These are phyloP conservation scores for Triplophysa tibetana DNA, from an alignment of 2,113 vertebrate genomes.

Conservation along the genomic window DNA sequence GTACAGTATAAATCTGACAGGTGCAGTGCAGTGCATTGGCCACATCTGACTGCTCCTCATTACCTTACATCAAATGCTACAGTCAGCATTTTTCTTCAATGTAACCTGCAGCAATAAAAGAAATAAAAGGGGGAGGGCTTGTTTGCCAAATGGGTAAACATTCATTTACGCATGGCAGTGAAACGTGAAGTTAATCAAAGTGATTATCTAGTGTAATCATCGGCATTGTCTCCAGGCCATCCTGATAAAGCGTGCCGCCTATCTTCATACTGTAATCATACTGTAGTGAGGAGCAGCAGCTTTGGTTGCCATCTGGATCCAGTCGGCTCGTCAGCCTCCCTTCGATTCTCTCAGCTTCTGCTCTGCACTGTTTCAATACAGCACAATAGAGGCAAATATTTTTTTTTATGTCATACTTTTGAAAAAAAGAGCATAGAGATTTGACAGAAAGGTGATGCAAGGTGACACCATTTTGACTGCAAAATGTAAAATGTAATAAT, in stretches of 20 bases:
- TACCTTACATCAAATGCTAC: constrained; percentile 45
- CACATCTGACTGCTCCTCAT: constrained; percentile 49
- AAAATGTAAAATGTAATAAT: not conserved
- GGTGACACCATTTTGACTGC: no score
- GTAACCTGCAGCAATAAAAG: constrained; percentile 23
- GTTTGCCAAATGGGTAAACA: constrained; percentile 72
- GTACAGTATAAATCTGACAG: constrained; percentile 48
- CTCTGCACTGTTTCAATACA: not conserved
- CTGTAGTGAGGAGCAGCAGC: constrained; percentile 4
- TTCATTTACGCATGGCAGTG: constrained; percentile 71
- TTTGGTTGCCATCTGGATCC: constrained; percentile 46
- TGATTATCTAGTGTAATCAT: constrained; percentile 69
- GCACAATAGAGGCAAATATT: not conserved
- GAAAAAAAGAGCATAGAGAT: not conserved
- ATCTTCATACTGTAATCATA: constrained; percentile 15
- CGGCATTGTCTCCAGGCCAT: constrained; percentile 54
- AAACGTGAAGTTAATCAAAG: constrained; percentile 73
- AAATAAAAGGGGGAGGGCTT: constrained; percentile 45
- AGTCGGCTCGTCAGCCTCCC: constrained; percentile 1
- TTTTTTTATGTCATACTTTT: not conserved
- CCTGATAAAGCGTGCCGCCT: constrained; percentile 46
- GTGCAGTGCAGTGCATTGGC: constrained; percentile 61
- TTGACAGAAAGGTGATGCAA: not conserved
- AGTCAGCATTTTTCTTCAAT: constrained; percentile 61
- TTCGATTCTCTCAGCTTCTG: not conserved